Conservation (phyloP, 2,888 invertebrate genomes). For the Ommatoiulus sabulosus region DNA sequence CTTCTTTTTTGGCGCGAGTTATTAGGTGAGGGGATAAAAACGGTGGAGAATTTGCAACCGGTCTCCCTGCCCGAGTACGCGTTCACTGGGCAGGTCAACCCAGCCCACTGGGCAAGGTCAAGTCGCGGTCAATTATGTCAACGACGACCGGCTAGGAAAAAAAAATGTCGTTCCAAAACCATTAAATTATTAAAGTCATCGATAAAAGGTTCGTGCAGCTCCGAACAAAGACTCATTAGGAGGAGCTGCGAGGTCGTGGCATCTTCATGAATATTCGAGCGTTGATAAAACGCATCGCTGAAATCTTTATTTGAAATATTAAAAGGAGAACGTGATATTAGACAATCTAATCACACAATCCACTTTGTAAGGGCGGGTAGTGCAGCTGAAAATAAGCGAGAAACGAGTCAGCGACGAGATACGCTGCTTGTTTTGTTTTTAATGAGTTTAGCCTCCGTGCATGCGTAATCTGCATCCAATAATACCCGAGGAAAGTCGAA, state of each 20-base stretch:
- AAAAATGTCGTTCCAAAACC: constrained; percentile 7
- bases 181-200: constrained; percentile 43
- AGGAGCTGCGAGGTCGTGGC: not conserved
- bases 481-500: not conserved
- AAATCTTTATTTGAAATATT: constrained; percentile 43
- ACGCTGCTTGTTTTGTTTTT: not conserved
- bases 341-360: constrained; percentile 36
- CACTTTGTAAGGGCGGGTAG: constrained; percentile 28
- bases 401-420: not conserved
- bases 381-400: not conserved
- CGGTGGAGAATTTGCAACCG: constrained; percentile 1
- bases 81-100: constrained; percentile 9
- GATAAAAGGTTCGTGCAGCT: constrained; percentile 40
- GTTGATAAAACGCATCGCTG: not conserved
- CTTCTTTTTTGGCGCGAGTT: not conserved
- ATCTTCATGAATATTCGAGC: constrained; percentile 21
- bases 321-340: constrained; percentile 36
- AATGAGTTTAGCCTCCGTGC: constrained; percentile 23
- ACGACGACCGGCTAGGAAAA: not conserved
- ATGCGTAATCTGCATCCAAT: not conserved
- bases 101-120: constrained; percentile 6
- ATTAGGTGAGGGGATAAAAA: not conserved
- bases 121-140: constrained; percentile 40
- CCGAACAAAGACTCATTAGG: constrained; percentile 21
- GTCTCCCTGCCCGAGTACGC: not conserved